Base-by-base conservation (phyloP, 2,888 invertebrate genomes). In the Tenthredo mesomela region DNA sequence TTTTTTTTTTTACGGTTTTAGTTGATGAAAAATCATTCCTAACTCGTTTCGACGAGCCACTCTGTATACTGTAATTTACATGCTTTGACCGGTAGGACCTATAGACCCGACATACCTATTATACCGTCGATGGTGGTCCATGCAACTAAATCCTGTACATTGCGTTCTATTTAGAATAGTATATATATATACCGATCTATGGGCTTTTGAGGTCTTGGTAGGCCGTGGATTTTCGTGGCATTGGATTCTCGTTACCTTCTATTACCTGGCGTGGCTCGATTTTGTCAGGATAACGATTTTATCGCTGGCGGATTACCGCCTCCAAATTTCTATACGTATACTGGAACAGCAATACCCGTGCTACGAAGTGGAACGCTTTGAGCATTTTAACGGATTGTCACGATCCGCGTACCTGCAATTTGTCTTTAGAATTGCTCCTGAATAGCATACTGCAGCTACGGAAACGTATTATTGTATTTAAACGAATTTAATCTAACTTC, bases 201-300 rank as follows among this genome's bases (percentile, higher is more conserved):
- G 29, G 50, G 33, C 33, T 25, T 50, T 33, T 18, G 50, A 54
- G 40, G 73, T 73, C 73, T 73, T 29, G n/a, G 77, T 29, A 33
- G 47, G 25, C 77, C 54, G 54, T 29, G 54, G 77, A 75, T 47
- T 75, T 75, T 75, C 18, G 54, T 75, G 29, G 75, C 29, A 47
- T 50, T 25, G 18, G 25, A 47, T 25, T 87, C 90, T 89, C 88
- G 89, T 89, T 89, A 88, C 88, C 84, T 86, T 88, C 87, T 86
- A 88, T 89, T 89, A 89, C 85, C 85, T 87, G 87, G 87, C 87
- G 3, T 50, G 7, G 54, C 18, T 47, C 7, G 50, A 77, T 40
- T 50, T 29, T 15, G 50, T 77, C 43, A 77, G 18, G 80, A 80
- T 40, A 80, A 61, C 61, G 61, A 61, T 80, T 80, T 80, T 80